Conservation (phyloP, 2,113 vertebrate species). For the Erinaceus europaeus region DNA sequence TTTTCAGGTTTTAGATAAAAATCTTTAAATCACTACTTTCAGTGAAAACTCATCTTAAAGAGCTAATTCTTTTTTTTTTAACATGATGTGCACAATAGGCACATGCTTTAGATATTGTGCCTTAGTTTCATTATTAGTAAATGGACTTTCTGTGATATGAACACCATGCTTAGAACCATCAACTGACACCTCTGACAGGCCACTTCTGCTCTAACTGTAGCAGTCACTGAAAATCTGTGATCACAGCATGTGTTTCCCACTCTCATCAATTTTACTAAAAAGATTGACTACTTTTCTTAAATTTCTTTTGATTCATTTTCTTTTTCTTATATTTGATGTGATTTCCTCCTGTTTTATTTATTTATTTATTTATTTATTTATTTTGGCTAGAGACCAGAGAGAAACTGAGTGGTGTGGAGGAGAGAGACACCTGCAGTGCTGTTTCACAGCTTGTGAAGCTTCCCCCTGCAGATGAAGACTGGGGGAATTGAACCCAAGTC, state of each 20-base stretch:
- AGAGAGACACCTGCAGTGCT: too few species aligned
- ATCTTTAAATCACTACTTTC: background rate
- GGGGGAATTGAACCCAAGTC: too few species aligned
- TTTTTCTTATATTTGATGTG: too few species aligned
- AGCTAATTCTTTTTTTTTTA: background rate
- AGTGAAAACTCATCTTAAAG: background rate
- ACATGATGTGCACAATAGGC: background rate
- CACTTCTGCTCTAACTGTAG: background rate
- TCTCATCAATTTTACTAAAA: too few species aligned
- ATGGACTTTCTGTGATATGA: background rate
- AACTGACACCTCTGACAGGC: background rate
- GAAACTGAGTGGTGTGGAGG: too few species aligned
- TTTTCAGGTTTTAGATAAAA: background rate
- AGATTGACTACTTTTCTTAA: too few species aligned
- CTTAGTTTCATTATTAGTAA: background rate
- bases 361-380: background rate
- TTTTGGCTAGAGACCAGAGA: constrained; percentile 32
- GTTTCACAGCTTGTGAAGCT: too few species aligned
- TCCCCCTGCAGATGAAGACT: too few species aligned
- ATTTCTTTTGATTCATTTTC: too few species aligned
- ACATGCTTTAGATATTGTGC: background rate
- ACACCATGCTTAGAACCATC: background rate
- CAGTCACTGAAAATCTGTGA: background rate
- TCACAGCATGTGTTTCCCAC: background rate
- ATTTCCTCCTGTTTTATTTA: too few species aligned